Percentiles rank a stretch among this genome's conserved stretches.
Evolutionary conservation across 2,888 invertebrate species (phyloP).

Genomic region (Ochropacha duplaris): DNA sequence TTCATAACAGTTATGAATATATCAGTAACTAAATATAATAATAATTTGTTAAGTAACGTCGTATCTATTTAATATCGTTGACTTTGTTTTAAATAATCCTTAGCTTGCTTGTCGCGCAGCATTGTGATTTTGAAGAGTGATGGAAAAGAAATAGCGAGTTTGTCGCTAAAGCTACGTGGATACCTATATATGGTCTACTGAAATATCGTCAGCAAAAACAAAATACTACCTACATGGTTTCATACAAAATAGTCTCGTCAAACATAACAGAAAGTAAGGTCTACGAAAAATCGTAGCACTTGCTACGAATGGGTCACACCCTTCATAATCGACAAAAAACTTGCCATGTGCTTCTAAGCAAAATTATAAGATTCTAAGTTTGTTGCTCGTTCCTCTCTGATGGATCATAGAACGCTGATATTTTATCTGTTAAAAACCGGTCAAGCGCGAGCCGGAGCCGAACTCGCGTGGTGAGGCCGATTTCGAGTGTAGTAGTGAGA

Average conservation of each 20-base stretch:
- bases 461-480: no score
- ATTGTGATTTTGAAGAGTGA: constrained; percentile 73
- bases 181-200: constrained; percentile 63
- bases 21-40: no score
- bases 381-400: no score
- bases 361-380: no score
- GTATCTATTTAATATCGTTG: constrained; percentile 35
- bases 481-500: no score
- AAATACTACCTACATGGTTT: background rate
- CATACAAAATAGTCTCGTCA: background rate
- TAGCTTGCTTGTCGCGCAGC: constrained; percentile 67
- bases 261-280: constrained; percentile 6
- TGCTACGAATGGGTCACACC: background rate
- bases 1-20: background rate
- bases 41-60: no score
- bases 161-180: constrained; percentile 69
- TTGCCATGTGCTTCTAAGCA: background rate
- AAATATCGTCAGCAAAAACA: constrained; percentile 20
- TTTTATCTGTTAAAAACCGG: no score
- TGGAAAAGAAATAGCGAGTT: constrained; percentile 75
- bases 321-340: no score
- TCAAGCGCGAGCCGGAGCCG: no score
- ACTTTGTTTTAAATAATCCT: constrained; percentile 70
- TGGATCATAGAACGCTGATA: no score
- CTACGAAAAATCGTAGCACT: constrained; percentile 12